A percentile compares a stretch with the other conserved stretches of the same genome.
phyloP scores from a whole-genome alignment of 2,888 invertebrate genomes.

The Zygothrica quintamaculata region DNA sequence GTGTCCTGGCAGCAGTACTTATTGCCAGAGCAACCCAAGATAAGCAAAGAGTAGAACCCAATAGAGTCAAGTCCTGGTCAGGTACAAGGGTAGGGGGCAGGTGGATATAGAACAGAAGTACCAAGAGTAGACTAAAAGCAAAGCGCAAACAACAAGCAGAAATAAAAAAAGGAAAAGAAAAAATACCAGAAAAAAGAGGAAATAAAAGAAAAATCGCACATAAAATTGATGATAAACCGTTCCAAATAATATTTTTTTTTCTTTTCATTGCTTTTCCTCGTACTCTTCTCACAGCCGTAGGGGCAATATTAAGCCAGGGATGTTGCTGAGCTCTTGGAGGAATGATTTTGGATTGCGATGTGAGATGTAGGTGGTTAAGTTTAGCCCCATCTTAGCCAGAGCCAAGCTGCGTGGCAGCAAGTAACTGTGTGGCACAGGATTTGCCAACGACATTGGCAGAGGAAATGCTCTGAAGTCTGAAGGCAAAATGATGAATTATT shows the following conservation, averaged over 20 bases:
- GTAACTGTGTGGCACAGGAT: conserved; percentile 49
- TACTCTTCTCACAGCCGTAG: conserved; percentile 6
- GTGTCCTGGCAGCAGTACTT: conserved; percentile 25
- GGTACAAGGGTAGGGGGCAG: conserved; percentile 26
- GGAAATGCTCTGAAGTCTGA: conserved; percentile 73
- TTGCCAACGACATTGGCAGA: conserved; percentile 57
- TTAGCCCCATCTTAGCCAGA: conserved; percentile 37
- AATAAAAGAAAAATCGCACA: conserved; percentile 74
- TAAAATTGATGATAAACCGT: conserved; percentile 81
- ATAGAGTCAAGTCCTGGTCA: conserved; percentile 20
- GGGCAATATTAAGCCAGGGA: conserved; percentile 37
- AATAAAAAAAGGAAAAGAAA: too few relatives aligned
- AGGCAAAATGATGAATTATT: conserved; percentile 80
- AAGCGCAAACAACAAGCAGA: conserved; percentile 34
- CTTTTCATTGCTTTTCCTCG: conserved; percentile 9
- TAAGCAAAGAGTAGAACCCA: conserved; percentile 26
- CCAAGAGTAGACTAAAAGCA: conserved; percentile 39
- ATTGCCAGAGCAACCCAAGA: conserved; percentile 48
- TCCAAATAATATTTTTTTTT: conserved; percentile 79
- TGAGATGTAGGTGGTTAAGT: conserved; percentile 7
- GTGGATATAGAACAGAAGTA: not conserved
- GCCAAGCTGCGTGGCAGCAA: conserved; percentile 56
- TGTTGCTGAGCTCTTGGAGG: conserved; percentile 26
- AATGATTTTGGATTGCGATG: not conserved
- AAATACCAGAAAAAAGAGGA: conserved; percentile 29